Evolutionary conservation across 2,888 invertebrate species (phyloP), one percentile per base, ranked within the genome.

Genomic region (Eristalinus aeneus): DNA sequence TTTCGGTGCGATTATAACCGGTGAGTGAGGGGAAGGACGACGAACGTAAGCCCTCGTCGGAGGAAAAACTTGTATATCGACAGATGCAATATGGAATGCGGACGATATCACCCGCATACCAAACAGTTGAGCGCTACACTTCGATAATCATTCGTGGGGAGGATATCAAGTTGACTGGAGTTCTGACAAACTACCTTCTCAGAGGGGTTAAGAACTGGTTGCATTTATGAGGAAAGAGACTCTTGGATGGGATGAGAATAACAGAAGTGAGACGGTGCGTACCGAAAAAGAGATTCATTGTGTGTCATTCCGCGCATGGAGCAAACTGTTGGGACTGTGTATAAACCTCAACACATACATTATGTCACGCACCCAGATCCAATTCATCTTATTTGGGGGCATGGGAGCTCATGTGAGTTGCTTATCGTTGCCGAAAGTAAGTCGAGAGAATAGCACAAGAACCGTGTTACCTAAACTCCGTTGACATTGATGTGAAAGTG

Each of bases 1-100:
- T 80, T 61, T 80, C 74, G 61, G 54, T 63, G 46, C 16, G 46
- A 46, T 46, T 46, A 46, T 46, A 46, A 8, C 46, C 46, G 16
- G 16, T 46, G n/a, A 27, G 27, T 27, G 27, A 27, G 27, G 27
- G 27, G 46, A 16, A 8, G 46, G 16, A 46, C 16, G 16, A 16
- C n/a, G 16, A 16, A 46, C 46, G n/a, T 12, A 16, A n/a, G 39
- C n/a, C 39, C 39, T 16, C 1, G 39, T 16, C 46, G 46, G 46
- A 16, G 46, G 8, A 46, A 46, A 46, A 46, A 46, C 8, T 46
- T 46, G 8, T 46, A 0, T 16, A 46, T 46, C 46, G 46, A 46
- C 46, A 46, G 16, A n/a, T 16, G 16, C 16, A n/a, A 16, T 46
- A 16, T 16, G 16, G 46, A 46, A 46, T 46, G 46, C 16, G 8